Percentiles rank a stretch among this genome's conserved stretches.
phyloP scores from a whole-genome alignment of 1,140 invertebrate species.

The Andrena cerasifolii region DNA sequence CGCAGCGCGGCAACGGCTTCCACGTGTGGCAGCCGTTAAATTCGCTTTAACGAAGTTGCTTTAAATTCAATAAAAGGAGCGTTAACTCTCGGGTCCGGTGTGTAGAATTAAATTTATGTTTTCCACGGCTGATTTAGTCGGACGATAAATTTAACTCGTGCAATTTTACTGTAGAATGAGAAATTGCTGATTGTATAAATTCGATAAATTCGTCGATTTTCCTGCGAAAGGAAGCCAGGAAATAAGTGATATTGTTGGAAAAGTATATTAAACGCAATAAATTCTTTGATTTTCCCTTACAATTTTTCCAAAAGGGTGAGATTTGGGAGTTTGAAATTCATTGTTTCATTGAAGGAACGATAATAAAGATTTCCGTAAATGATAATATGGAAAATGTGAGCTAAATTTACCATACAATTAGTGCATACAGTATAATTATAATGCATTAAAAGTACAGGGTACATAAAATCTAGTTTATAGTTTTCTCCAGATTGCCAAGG shows the following conservation, averaged over 20 bases:
- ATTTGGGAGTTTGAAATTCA: not conserved
- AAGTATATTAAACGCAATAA: too few species aligned
- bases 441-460: too few species aligned
- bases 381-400: not conserved
- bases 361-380: not conserved
- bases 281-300: too few species aligned
- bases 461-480: too few species aligned
- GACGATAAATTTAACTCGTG: not conserved
- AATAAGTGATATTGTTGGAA: not conserved
- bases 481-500: too few species aligned
- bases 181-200: not conserved
- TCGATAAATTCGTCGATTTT: conserved; percentile 11
- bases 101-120: conserved; percentile 33
- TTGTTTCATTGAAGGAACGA: not conserved
- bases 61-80: conserved; percentile 37
- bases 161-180: not conserved
- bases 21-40: conserved; percentile 3
- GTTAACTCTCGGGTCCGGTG: not conserved
- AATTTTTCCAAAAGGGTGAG: too few species aligned
- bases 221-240: not conserved
- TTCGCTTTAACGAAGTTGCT: conserved; percentile 18
- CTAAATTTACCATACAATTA: too few species aligned
- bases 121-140: conserved; percentile 24
- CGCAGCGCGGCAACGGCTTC: not conserved
- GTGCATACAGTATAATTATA: too few species aligned